phyloP scores from a whole-genome alignment of 2,888 invertebrate species.

The Perizoma affinitatum region DNA sequence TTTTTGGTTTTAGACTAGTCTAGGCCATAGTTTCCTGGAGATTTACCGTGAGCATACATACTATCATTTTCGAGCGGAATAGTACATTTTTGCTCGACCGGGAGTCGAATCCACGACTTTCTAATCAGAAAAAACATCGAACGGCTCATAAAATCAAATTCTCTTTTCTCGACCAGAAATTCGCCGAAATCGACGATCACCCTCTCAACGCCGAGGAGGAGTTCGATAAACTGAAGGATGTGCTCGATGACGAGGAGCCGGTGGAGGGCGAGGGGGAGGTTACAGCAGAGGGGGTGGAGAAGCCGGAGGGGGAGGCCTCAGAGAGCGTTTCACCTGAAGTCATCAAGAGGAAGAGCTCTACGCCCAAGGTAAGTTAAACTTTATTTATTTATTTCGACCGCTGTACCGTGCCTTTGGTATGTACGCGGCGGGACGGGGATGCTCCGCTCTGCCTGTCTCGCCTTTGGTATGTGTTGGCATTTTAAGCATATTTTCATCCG shows the following conservation, averaged over 20 bases:
- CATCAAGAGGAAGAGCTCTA: conserved; percentile 74
- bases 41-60: no score
- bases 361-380: conserved; percentile 65
- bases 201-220: conserved; percentile 86
- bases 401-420: no score
- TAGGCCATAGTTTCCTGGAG: no score
- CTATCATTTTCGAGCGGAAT: no score
- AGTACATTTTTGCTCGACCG: no score
- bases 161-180: conserved; percentile 60
- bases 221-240: conserved; percentile 88
- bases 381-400: conserved; percentile 9
- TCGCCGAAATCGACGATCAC: conserved; percentile 79
- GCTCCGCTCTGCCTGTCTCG: no score
- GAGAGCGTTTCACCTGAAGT: conserved; percentile 46
- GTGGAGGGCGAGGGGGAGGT: conserved; percentile 73
- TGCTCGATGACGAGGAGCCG: conserved; percentile 66
- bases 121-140: no score
- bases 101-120: no score
- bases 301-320: conserved; percentile 57
- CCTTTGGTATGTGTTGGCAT: no score
- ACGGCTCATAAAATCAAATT: not conserved
- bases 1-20: no score
- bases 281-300: conserved; percentile 58
- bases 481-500: no score
- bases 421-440: no score